phyloP scores from a whole-genome alignment of 2,888 invertebrate species.

The Protonemura montana region DNA sequence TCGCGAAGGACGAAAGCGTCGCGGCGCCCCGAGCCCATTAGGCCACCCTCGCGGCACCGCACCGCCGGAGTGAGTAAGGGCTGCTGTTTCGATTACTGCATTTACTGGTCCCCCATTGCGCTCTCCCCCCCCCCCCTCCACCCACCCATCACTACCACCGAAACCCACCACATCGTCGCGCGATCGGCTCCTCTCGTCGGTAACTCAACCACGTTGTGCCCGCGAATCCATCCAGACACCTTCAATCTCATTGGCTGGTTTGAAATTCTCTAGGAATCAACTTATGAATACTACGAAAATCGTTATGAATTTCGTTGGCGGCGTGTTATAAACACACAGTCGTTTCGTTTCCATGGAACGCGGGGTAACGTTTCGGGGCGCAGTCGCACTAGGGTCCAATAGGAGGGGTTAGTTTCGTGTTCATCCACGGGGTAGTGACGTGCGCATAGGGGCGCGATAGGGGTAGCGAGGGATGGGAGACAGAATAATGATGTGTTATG shows the following conservation, averaged over 20 bases:
- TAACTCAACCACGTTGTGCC: neutral
- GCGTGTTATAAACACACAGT: neutral
- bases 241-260: slow-evolving; percentile 25
- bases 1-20: neutral
- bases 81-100: slow-evolving; percentile 39
- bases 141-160: neutral
- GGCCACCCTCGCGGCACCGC: slow-evolving; percentile 13
- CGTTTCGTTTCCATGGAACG: neutral
- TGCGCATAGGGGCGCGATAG: slow-evolving; percentile 15
- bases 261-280: slow-evolving; percentile 25
- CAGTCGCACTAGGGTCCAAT: slow-evolving; percentile 34
- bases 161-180: neutral
- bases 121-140: neutral
- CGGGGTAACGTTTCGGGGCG: slow-evolving; percentile 18
- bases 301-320: slow-evolving; percentile 14
- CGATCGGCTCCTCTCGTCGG: slow-evolving; percentile 13
- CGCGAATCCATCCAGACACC: neutral
- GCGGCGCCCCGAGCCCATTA: slow-evolving; percentile 22
- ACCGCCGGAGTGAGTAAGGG: slow-evolving; percentile 29
- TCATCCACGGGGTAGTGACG: neutral
- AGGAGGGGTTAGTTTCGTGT: slow-evolving; percentile 26
- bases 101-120: slow-evolving; percentile 25
- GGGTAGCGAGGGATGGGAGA: slow-evolving; percentile 17
- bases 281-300: slow-evolving; percentile 34
- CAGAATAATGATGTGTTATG: slow-evolving; percentile 40